Percentiles rank a stretch among this genome's conserved stretches.
Evolutionary conservation across 2,113 vertebrate species (phyloP).

Genomic region (Piprites chloris): DNA sequence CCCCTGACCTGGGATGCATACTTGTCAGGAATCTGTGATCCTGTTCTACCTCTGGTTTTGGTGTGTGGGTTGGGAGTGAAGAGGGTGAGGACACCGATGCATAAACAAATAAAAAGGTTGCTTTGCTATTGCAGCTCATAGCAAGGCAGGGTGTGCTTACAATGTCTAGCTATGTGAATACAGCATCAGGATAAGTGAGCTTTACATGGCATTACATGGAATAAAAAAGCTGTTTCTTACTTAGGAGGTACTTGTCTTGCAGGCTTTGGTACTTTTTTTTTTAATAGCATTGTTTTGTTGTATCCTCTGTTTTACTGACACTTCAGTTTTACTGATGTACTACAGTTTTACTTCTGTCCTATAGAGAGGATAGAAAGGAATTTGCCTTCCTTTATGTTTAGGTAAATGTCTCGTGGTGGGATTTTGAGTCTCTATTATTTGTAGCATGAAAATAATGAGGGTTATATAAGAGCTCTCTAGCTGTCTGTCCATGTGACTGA

Average conservation of each 20-base stretch:
- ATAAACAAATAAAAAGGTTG: neutral
- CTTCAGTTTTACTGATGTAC: neutral
- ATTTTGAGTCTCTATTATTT: neutral
- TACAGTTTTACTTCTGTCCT: neutral
- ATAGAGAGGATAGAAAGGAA: neutral
- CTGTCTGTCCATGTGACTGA: neutral
- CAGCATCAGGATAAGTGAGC: neutral
- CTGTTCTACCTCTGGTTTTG: neutral
- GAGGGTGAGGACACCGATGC: neutral
- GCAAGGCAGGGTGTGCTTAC: neutral
- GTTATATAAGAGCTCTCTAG: neutral
- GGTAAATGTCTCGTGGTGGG: neutral
- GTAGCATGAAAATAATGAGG: neutral
- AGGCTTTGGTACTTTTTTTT: neutral
- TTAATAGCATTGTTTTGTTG: neutral
- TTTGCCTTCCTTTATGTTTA: neutral
- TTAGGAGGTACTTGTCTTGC: neutral
- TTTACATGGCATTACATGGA: neutral
- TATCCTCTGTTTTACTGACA: neutral
- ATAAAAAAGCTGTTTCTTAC: neutral
- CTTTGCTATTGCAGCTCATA: neutral
- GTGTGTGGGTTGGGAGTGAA: neutral
- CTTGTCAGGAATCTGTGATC: neutral
- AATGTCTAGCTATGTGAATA: neutral
- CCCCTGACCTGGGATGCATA: neutral